Evolutionary conservation across 2,113 vertebrate genomes (phyloP).

Genomic region (Salvelinus alpinus): DNA sequence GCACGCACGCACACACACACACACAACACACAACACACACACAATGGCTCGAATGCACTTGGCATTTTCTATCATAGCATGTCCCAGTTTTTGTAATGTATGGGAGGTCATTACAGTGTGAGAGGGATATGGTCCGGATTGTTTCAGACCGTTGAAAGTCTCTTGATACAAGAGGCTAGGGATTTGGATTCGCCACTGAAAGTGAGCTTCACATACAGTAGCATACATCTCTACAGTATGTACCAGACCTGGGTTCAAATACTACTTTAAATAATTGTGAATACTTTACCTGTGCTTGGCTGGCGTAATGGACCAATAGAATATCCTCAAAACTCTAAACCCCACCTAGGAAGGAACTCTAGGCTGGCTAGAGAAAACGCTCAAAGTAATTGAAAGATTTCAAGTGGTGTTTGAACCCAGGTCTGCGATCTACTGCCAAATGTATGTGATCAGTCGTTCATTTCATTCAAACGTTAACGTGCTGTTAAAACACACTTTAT

Average conservation of each 20-base stretch:
- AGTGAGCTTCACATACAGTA: neutral
- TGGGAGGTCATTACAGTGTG: slow-evolving; percentile 27
- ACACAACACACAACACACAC: slow-evolving; percentile 11
- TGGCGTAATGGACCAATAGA: too few relatives aligned
- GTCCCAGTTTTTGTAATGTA: slow-evolving; percentile 32
- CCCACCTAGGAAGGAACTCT: too few relatives aligned
- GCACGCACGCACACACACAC: slow-evolving; percentile 14
- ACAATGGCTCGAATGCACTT: slow-evolving; percentile 13
- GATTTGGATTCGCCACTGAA: neutral
- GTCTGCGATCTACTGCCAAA: too few relatives aligned
- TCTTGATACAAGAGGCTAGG: neutral
- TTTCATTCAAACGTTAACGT: neutral
- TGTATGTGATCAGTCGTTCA: neutral
- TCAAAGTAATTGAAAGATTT: too few relatives aligned
- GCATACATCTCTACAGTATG: too few relatives aligned
- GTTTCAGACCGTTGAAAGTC: slow-evolving; percentile 6
- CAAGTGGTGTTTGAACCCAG: too few relatives aligned
- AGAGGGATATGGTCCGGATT: neutral
- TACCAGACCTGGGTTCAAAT: too few relatives aligned
- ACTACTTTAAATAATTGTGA: too few relatives aligned
- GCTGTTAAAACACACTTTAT: neutral
- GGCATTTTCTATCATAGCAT: slow-evolving; percentile 27
- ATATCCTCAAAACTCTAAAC: too few relatives aligned
- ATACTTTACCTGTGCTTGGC: too few relatives aligned
- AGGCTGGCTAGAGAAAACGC: too few relatives aligned